Evolutionary conservation across 2,888 invertebrate species (phyloP), one percentile per base, ranked within the genome.

Genomic region (Dryadula phaetusa): DNA sequence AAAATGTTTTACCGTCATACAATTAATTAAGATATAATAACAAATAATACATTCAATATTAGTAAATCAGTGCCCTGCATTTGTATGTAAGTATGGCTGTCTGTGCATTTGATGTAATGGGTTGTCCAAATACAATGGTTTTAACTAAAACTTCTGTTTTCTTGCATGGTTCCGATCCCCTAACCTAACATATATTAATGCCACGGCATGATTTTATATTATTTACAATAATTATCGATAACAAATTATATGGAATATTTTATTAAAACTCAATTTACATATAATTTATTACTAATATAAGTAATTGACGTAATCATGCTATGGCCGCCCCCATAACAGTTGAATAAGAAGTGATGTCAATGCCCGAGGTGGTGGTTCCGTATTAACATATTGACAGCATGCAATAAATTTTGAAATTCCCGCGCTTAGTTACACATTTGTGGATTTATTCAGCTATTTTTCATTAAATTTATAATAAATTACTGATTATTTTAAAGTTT

Each of bases 81-180:
- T 42, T 77, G 82, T 82, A 81, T 80, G 80, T 81, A 66, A 66
- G 82, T 80, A 76, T 86, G 87, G 86, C 85, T 87, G 84, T 83
- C 85, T 76, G 78, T 85, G 85, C 85, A 82, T 89, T 84, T 82
- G 83, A 71, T 90, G 86, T 90, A 88, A 81, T 84, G 86, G 85
- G 82, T 77, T 90, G 84, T 87, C 76, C 87, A 91, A 91, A 92
- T 92, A 92, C 83, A 90, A 82, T 85, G 81, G 70, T 78, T 82
- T 80, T 74, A 86, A 88, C 78, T 78, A 82, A 84, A 83, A 85
- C 82, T 67, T 84, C 87, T 92, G 88, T 92, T 92, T 92, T 92
- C 88, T 92, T 92, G 92, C 92, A 92, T 92, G 90, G 73, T 77
- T 83, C 84, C 79, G 70, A 75, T 81, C 87, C 40, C 52, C n/a